Evolutionary conservation across 2,888 invertebrate species (phyloP).

Genomic region (Nasonovia ribisnigri): DNA sequence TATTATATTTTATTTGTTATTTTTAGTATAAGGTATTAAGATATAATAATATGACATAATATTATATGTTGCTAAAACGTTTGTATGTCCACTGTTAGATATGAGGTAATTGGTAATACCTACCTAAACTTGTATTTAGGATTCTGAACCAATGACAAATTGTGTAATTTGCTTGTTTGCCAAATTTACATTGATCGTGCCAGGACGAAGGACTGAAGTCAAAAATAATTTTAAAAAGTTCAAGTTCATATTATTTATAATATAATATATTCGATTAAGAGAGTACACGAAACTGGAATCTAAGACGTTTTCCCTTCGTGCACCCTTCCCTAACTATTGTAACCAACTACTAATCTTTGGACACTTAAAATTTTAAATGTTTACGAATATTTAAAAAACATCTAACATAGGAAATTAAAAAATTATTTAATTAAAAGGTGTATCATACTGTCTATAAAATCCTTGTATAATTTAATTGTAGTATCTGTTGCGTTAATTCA

Average conservation of each 20-base stretch:
- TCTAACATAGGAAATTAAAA: too few relatives aligned
- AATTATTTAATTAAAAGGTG: too few relatives aligned
- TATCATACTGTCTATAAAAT: too few relatives aligned
- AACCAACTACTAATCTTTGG: too few relatives aligned
- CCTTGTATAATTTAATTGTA: too few relatives aligned
- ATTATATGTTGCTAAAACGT: not conserved
- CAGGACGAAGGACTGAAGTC: not conserved
- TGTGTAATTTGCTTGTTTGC: not conserved
- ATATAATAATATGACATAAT: not conserved
- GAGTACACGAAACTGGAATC: not conserved
- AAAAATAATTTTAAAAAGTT: not conserved
- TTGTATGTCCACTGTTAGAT: not conserved
- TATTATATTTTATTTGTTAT: not conserved
- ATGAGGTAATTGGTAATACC: not conserved
- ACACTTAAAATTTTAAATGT: too few relatives aligned
- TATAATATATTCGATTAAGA: not conserved
- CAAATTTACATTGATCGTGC: not conserved
- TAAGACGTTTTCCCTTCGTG: too few relatives aligned
- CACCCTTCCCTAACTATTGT: too few relatives aligned
- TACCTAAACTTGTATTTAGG: not conserved
- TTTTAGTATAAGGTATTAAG: not conserved
- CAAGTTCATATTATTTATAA: not conserved
- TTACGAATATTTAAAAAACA: too few relatives aligned
- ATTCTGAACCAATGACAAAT: not conserved
- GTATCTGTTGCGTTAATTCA: too few relatives aligned